A percentile compares a stretch with the other conserved stretches of the same genome.
phyloP scores from a whole-genome alignment of 1,140 invertebrate genomes.

The Drosophila trapezifrons region DNA sequence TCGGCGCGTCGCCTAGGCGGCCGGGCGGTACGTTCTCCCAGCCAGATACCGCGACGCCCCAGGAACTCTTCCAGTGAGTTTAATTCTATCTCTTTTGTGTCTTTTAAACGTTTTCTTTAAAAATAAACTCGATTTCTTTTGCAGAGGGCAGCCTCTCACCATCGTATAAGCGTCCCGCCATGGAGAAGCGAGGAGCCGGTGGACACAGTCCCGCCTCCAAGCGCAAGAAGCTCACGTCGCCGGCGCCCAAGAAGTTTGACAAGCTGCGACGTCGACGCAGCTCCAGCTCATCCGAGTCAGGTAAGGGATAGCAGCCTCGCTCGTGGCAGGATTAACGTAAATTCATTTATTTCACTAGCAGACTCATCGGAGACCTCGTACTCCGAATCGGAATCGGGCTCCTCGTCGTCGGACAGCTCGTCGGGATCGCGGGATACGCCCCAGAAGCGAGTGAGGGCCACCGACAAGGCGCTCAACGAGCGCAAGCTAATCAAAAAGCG shows the following conservation, averaged over 20 bases:
- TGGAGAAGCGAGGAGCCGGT: constrained; percentile 56
- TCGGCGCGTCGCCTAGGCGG: constrained; percentile 54
- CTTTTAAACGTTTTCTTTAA: background rate
- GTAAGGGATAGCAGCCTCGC: constrained; percentile 56
- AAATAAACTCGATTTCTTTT: background rate
- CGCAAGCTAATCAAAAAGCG: constrained; percentile 84
- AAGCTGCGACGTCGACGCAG: constrained; percentile 65
- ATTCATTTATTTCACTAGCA: background rate
- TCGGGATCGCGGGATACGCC: constrained; percentile 82
- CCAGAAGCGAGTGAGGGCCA: constrained; percentile 74
- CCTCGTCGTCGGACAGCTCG: constrained; percentile 85
- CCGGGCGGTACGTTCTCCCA: constrained; percentile 63
- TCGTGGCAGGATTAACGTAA: no score
- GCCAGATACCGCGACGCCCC: constrained; percentile 65
- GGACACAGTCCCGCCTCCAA: constrained; percentile 73
- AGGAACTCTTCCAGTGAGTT: constrained; percentile 71
- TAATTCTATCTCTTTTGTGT: background rate
- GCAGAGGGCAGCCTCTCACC: constrained; percentile 63
- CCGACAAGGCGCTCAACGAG: constrained; percentile 84
- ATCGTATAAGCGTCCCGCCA: constrained; percentile 64
- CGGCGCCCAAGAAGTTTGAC: constrained; percentile 64
- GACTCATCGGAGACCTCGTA: constrained; percentile 86
- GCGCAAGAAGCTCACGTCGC: constrained; percentile 66
- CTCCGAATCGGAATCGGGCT: constrained; percentile 84
- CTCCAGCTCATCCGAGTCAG: constrained; percentile 85